A percentile compares a stretch with the other conserved stretches of the same genome.
phyloP scores from a whole-genome alignment of 2,888 invertebrate species.

The Melinaea marsaeus region DNA sequence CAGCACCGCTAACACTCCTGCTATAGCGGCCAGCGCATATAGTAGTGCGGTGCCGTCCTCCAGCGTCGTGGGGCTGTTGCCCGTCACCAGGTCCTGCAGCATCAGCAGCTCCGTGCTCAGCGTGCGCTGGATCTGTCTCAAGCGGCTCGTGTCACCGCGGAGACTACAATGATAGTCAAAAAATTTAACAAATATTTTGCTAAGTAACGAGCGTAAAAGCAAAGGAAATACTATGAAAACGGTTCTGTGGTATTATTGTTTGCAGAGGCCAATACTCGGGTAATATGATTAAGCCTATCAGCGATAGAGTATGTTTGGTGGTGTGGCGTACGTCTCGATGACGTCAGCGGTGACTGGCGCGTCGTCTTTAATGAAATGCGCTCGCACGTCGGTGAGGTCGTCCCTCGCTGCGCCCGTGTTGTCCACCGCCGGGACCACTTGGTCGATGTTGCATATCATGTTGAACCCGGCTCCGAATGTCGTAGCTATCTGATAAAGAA shows the following conservation, averaged over 20 bases:
- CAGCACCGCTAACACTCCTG: conserved; percentile 71
- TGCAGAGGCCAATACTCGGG: too few species aligned
- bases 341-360: conserved; percentile 68
- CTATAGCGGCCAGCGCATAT: conserved; percentile 75
- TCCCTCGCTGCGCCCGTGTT: conserved; percentile 51
- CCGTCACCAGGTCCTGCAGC: conserved; percentile 69
- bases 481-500: conserved; percentile 64
- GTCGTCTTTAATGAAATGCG: conserved; percentile 78
- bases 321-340: conserved; percentile 65
- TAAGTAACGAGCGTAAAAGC: too few species aligned
- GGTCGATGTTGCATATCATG: conserved; percentile 79
- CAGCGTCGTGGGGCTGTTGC: conserved; percentile 40
- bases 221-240: too few species aligned
- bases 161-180: conserved; percentile 43
- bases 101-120: conserved; percentile 54
- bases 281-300: too few species aligned
- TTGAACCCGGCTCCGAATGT: conserved; percentile 71
- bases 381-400: conserved; percentile 68
- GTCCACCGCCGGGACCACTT: conserved; percentile 61
- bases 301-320: too few species aligned
- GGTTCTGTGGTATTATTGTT: too few species aligned
- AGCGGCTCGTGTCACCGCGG: conserved; percentile 65
- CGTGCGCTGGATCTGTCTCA: conserved; percentile 57
- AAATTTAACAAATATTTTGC: too few species aligned
- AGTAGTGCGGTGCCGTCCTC: conserved; percentile 60